Evolutionary conservation across 2,113 vertebrate genomes (phyloP), one percentile per base, ranked within the genome.

Genomic region (Lepus timidus): DNA sequence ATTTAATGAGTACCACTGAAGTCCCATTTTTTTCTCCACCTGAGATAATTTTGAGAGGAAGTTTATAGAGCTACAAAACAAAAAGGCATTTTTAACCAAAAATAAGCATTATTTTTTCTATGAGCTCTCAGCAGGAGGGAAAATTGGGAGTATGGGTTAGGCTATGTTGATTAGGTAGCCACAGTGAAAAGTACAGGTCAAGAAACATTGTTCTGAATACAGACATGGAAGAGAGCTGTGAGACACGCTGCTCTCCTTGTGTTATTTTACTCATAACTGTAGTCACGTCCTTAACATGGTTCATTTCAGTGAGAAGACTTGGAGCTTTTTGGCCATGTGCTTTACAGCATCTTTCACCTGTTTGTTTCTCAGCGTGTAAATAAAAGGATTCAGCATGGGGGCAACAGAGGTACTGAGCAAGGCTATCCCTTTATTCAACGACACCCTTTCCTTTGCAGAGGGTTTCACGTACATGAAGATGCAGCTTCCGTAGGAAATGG

Each of bases 391-490:
- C 65, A 97, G 58, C 62, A 96, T 90, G 9, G 96, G 96, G 9
- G 93, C 86, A 49, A 97, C 79, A 2, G 82, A 96, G 29, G 92
- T 97, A 25, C 67, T 97, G n/a, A 97, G 91, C 49, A 97, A 73
- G 79, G 93, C 95, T 27, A 95, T 93, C 20, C 85, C 90, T 92
- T 97, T 96, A 83, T 94, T 96, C 87, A 97, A 95, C 67, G 95
- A 82, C 6, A 93, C 90, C 49, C 90, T 93, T 20, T 96, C 95
- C 51, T 88, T 96, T 9, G 90, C 73, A 39, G 96, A 97, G 7
- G 96, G 90, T 20, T 96, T 97, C 67, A 97, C 88, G 27, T 97
- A 97, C 94, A 96, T 95, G 62, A 97, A 97, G 52, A 97, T 97
- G 76, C 97, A 97, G 62, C 97, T 97, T 17, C 96, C 95, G 9